Evolutionary conservation across 2,888 invertebrate species (phyloP), one percentile per base, ranked within the genome.

Genomic region (Pollenia angustigena): DNA sequence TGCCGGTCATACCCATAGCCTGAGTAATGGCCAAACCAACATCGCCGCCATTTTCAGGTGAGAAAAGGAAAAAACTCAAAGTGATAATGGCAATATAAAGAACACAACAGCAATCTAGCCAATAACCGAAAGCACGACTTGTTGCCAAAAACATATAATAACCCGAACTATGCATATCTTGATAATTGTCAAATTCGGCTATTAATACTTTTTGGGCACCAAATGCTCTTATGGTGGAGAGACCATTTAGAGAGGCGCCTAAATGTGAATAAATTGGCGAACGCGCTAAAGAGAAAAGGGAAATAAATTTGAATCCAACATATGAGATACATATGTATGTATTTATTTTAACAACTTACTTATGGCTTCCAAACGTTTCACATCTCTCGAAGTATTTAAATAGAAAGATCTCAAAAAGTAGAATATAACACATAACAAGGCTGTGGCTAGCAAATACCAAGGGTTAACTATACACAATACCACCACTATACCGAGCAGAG

Each of bases 181-280:
- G 97, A 90, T 97, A 96, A 88, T 95, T 95, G 90, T 97, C 97
- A 90, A 98, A 97, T 92, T 97, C 97, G 48, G 95, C 94, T 64
- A 95, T 95, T 60, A 99, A 95, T 32, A 96, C 95, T 76, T 95
- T 95, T 91, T 98, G 96, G 0, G 97, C 97, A 9, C 95, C 95
- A 91, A 97, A 98, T 0, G 98, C 97, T 78, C 99, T 95, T 68
- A 99, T 98, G 0, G 98, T 98, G 0, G 97, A 96, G 86, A 99
- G 94, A 0, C 99, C 99, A 92, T 97, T 97, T 7, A 99, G 94
- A 0, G 98, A 96, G 42, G 98, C 97, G 91, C 96, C 97, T 90
- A 99, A 94, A 91, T 99, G 98, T 2, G 97, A 97, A 94, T 98
- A 99, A n/a, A 99, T 97, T 0, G 99, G 99, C 90, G 98, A 98